phyloP scores from a whole-genome alignment of 1,140 invertebrate genomes.

The Drosophila erecta region DNA sequence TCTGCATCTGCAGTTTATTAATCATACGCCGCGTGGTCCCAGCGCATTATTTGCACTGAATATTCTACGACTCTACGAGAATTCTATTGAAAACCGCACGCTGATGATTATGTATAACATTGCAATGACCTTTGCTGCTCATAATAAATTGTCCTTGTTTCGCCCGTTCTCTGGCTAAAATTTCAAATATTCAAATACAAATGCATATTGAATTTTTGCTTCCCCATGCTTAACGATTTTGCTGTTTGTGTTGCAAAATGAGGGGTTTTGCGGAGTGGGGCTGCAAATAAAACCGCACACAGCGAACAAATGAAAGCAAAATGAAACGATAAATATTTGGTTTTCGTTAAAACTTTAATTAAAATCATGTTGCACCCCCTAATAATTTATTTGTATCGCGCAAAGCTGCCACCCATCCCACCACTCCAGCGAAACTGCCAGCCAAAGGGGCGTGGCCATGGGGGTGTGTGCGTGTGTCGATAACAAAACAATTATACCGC shows the following conservation, averaged over 20 bases:
- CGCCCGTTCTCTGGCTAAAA: conserved; percentile 13
- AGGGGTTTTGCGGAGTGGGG: background rate
- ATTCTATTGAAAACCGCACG: conserved; percentile 18
- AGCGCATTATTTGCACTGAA: conserved; percentile 35
- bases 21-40: conserved; percentile 54
- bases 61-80: conserved; percentile 33
- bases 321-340: conserved; percentile 82
- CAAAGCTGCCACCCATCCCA: conserved; percentile 8
- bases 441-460: conserved; percentile 8
- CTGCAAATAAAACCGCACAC: conserved; percentile 55
- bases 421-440: background rate
- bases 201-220: conserved; percentile 67
- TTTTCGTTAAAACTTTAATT: conserved; percentile 83
- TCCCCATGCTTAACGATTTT: conserved; percentile 62
- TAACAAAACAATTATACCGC: conserved; percentile 79
- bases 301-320: conserved; percentile 75
- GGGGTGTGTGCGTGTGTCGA: conserved; percentile 52
- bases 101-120: conserved; percentile 58
- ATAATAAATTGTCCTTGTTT: conserved; percentile 61
- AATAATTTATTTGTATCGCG: conserved; percentile 77
- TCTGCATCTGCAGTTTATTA: conserved; percentile 54
- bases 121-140: conserved; percentile 68
- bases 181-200: conserved; percentile 66
- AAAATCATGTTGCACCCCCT: conserved; percentile 74
- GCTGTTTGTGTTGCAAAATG: conserved; percentile 24